Conservation (phyloP, 2,797 vertebrate genomes). For the Smutsia temminckii region DNA sequence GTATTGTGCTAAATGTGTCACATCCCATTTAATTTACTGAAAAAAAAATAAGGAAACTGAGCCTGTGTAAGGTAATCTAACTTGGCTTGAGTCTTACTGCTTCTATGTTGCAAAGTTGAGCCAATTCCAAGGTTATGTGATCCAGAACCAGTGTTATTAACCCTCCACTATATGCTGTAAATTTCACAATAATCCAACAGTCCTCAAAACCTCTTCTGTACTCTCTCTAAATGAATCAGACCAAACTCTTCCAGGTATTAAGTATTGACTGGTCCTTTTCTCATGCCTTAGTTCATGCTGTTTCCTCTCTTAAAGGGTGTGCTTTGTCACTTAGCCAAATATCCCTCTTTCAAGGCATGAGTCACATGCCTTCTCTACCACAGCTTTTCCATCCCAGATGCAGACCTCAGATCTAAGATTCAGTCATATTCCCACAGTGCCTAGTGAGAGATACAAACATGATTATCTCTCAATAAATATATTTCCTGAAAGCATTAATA, state of each 20-base stretch:
- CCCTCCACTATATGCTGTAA: neutral
- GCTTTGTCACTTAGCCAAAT: neutral
- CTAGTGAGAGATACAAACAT: neutral
- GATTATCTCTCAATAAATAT: neutral
- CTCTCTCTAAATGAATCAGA: neutral
- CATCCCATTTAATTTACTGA: neutral
- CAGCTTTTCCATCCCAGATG: neutral
- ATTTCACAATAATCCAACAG: neutral
- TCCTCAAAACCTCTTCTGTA: neutral
- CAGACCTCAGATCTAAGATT: neutral
- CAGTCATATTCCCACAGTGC: neutral
- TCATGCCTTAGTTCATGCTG: neutral
- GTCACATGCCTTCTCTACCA: neutral
- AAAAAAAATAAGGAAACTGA: neutral
- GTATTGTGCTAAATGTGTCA: neutral
- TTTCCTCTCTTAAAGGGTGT: neutral
- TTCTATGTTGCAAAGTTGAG: neutral
- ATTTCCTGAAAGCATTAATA: constrained; percentile 19
- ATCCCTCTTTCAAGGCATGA: neutral
- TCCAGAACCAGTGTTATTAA: constrained; percentile 11
- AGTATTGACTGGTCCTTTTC: neutral
- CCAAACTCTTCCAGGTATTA: neutral
- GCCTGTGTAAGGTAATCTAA: neutral
- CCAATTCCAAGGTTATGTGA: neutral
- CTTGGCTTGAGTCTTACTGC: neutral